phyloP scores from a whole-genome alignment of 1,140 invertebrate species.

The Sarcophaga bullata region DNA sequence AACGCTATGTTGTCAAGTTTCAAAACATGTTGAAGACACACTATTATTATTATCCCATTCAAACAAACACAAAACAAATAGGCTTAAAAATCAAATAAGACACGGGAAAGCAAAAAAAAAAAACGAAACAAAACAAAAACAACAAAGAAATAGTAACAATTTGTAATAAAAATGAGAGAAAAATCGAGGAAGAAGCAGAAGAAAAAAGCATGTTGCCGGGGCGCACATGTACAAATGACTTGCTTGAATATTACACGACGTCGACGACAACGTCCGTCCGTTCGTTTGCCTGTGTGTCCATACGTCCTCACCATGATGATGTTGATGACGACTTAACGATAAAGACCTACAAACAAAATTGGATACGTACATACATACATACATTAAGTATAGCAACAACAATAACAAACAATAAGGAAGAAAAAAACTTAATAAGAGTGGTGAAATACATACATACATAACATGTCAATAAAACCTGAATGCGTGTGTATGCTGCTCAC shows the following conservation, averaged over 20 bases:
- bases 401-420: not conserved
- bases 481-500: not conserved
- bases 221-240: slow-evolving; percentile 32
- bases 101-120: slow-evolving; percentile 2
- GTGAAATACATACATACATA: not conserved
- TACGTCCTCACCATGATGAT: not conserved
- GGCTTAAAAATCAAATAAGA: slow-evolving; percentile 41
- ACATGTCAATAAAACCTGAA: slow-evolving; percentile 2
- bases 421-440: too few species aligned
- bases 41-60: slow-evolving; percentile 9
- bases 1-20: slow-evolving; percentile 29
- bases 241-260: slow-evolving; percentile 28
- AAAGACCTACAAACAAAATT: slow-evolving; percentile 30
- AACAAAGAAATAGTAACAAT: slow-evolving; percentile 31
- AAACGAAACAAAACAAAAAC: too few species aligned
- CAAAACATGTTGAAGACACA: not conserved
- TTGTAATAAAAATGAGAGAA: slow-evolving; percentile 19
- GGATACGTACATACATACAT: not conserved
- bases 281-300: too few species aligned
- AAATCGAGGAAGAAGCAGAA: slow-evolving; percentile 25
- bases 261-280: not conserved
- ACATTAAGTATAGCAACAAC: not conserved
- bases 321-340: slow-evolving; percentile 39
- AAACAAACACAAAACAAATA: slow-evolving; percentile 13
- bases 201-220: slow-evolving; percentile 38